A percentile compares a stretch with the other conserved stretches of the same genome.
These are phyloP conservation scores for Gallinago stenura DNA, from an alignment of 2,797 vertebrate species.

Conservation along the genomic window DNA sequence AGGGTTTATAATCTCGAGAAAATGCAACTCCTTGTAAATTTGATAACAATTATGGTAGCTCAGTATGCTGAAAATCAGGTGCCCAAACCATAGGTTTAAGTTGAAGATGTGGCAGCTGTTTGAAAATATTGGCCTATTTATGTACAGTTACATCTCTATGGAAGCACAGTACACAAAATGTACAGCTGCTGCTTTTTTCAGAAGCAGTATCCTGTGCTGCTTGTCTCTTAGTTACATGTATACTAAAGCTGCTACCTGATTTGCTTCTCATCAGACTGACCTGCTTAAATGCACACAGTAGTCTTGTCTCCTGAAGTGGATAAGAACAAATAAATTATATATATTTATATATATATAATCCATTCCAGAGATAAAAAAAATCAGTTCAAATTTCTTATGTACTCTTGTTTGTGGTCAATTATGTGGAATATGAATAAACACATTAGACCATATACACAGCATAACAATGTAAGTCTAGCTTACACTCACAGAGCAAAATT, in stretches of 20 bases:
- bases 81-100: neutral
- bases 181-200: constrained; percentile 3
- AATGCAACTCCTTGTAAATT: neutral
- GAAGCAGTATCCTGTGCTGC: neutral
- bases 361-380: neutral
- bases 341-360: neutral
- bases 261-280: neutral
- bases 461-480: neutral
- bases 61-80: neutral
- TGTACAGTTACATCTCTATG: neutral
- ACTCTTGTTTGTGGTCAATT: neutral
- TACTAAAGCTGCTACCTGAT: neutral
- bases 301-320: neutral
- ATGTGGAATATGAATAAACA: neutral
- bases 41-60: neutral
- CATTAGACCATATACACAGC: neutral
- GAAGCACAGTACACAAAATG: neutral
- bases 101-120: neutral
- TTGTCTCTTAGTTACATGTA: neutral
- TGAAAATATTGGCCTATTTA: neutral
- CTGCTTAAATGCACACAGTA: neutral
- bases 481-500: neutral
- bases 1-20: neutral
- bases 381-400: neutral
- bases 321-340: neutral